phyloP scores from a whole-genome alignment of 1,140 invertebrate species.

The Drosophila quadrilineata region DNA sequence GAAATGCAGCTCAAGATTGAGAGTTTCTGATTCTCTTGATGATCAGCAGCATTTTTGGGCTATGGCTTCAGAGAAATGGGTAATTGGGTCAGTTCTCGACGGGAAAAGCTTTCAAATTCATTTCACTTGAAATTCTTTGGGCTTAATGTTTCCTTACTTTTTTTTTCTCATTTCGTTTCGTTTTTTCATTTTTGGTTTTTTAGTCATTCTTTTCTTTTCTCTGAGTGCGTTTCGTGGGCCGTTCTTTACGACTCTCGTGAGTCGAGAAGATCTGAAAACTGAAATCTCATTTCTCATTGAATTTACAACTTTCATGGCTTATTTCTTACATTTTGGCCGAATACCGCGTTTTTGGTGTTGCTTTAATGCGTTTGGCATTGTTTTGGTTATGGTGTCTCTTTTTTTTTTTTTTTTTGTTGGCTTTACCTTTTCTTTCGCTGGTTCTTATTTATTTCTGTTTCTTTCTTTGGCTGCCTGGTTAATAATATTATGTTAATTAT shows the following conservation, averaged over 20 bases:
- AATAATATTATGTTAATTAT: conserved; percentile 79
- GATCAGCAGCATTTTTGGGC: conserved; percentile 40
- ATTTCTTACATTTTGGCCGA: conserved; percentile 39
- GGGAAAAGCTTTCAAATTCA: conserved; percentile 71
- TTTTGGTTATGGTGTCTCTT: conserved; percentile 30
- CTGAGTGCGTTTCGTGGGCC: conserved; percentile 2
- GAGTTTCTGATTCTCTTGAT: conserved; percentile 17
- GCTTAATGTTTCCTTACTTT: conserved; percentile 46
- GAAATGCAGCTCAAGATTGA: no score
- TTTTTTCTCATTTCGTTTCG: neutral
- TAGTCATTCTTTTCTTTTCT: conserved; percentile 43
- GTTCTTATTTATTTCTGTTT: conserved; percentile 34
- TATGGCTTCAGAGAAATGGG: conserved; percentile 66
- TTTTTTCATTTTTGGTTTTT: conserved; percentile 20
- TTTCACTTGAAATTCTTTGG: conserved; percentile 72
- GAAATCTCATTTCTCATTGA: conserved; percentile 44
- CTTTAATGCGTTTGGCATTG: conserved; percentile 57
- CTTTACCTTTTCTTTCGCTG: conserved; percentile 1
- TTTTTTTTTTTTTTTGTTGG: neutral
- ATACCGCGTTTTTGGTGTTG: conserved; percentile 16
- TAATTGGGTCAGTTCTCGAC: conserved; percentile 64
- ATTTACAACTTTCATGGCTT: conserved; percentile 69
- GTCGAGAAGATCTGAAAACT: conserved; percentile 52
- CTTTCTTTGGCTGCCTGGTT: conserved; percentile 53
- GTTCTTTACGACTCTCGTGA: conserved; percentile 56